These are phyloP conservation scores for Manis crassicaudata DNA, from an alignment of 2,797 vertebrate genomes.

Conservation along the genomic window DNA sequence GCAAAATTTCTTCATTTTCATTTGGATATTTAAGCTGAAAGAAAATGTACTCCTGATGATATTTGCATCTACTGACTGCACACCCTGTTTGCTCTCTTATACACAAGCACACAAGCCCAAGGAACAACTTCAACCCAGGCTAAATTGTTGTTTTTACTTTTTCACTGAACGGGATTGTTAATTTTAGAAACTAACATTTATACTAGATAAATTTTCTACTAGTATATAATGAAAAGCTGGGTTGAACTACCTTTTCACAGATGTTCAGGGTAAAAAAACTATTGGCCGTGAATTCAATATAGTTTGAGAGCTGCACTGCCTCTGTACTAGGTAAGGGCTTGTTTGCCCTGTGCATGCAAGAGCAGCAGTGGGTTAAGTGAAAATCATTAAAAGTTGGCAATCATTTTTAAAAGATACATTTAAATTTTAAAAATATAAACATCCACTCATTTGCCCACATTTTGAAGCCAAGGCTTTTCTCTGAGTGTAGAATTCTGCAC, in stretches of 20 bases:
- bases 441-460: background rate
- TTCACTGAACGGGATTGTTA: background rate
- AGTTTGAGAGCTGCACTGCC: background rate
- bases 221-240: background rate
- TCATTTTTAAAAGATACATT: background rate
- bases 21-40: constrained; percentile 91
- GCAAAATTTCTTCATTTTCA: constrained; percentile 94
- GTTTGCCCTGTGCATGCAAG: background rate
- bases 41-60: constrained; percentile 33
- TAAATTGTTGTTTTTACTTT: background rate
- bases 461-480: background rate
- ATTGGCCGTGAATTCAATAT: background rate
- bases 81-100: rapidly evolving
- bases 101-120: background rate
- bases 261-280: background rate
- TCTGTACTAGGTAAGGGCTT: background rate
- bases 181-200: background rate
- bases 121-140: background rate
- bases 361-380: background rate
- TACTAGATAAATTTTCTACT: background rate
- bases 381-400: background rate
- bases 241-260: background rate
- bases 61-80: background rate
- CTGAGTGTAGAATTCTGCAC: background rate
- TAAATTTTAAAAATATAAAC: constrained; percentile 16